phyloP scores from a whole-genome alignment of 2,888 invertebrate genomes.

The Coleophora deauratella region DNA sequence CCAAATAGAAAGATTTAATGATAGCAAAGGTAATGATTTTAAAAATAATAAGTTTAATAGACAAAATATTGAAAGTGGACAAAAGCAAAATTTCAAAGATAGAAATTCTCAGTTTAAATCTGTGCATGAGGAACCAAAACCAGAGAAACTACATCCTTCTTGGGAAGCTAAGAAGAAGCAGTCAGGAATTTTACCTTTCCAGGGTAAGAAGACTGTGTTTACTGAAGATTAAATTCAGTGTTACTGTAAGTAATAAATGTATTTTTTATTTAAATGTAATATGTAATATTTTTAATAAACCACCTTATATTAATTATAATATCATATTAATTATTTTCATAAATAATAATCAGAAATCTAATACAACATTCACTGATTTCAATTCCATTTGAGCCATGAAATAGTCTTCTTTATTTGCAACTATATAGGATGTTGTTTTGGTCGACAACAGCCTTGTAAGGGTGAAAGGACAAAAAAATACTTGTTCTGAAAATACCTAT shows the following conservation, averaged over 20 bases:
- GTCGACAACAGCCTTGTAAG: too few species aligned
- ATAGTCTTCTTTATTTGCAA: too few species aligned
- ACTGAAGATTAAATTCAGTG: constrained; percentile 32
- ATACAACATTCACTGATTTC: too few species aligned
- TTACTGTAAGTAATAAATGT: constrained; percentile 3
- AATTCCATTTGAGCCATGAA: too few species aligned
- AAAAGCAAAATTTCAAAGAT: neutral
- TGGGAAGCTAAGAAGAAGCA: constrained; percentile 70
- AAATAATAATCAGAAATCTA: too few species aligned
- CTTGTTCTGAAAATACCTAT: too few species aligned
- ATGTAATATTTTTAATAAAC: neutral
- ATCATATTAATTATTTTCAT: too few species aligned
- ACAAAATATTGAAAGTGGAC: constrained; percentile 9
- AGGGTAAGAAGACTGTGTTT: constrained; percentile 67
- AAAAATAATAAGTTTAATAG: constrained; percentile 19
- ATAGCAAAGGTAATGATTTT: constrained; percentile 16
- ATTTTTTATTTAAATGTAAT: constrained; percentile 1
- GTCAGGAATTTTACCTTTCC: constrained; percentile 56
- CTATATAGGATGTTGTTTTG: too few species aligned
- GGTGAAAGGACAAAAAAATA: too few species aligned
- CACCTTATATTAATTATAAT: neutral
- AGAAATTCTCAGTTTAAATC: constrained; percentile 11
- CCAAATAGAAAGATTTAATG: constrained; percentile 9
- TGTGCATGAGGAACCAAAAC: constrained; percentile 23
- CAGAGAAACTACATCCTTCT: constrained; percentile 67